phyloP scores from a whole-genome alignment of 2,113 vertebrate genomes.

The Microtus richardsoni region DNA sequence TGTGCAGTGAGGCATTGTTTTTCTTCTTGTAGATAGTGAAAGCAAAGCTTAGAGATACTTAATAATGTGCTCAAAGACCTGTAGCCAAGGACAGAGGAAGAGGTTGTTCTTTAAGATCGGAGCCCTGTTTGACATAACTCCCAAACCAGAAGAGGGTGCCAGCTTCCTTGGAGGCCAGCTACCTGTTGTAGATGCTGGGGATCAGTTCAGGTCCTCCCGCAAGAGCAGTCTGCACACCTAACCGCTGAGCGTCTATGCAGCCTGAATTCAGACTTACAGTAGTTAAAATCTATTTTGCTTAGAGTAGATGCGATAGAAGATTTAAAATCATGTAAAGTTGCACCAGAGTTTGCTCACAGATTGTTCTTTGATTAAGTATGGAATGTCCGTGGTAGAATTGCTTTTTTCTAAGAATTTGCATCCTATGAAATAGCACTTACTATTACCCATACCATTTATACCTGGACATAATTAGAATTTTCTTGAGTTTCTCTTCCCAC shows the following conservation, averaged over 20 bases:
- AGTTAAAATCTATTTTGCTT: constrained; percentile 36
- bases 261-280: neutral
- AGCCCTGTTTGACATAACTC: constrained; percentile 4
- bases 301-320: constrained; percentile 10
- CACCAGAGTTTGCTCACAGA: neutral
- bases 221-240: neutral
- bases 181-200: neutral
- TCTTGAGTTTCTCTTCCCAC: neutral
- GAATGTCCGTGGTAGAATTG: neutral
- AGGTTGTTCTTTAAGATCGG: neutral
- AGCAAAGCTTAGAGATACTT: neutral
- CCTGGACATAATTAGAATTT: constrained; percentile 34
- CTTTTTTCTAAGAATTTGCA: constrained; percentile 31
- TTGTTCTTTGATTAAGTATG: constrained; percentile 33
- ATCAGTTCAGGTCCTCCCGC: neutral
- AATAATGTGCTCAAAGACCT: constrained; percentile 39
- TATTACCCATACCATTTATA: neutral
- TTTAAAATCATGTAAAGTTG: constrained; percentile 54
- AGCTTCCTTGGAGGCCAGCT: neutral
- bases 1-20: neutral
- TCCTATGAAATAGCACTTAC: neutral
- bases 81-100: constrained; percentile 1
- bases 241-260: neutral
- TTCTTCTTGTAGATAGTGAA: constrained; percentile 37
- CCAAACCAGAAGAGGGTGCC: neutral